A percentile compares a stretch with the other conserved stretches of the same genome.
Conservation (phyloP, 2,113 vertebrate species). For the Eurypyga helias region DNA sequence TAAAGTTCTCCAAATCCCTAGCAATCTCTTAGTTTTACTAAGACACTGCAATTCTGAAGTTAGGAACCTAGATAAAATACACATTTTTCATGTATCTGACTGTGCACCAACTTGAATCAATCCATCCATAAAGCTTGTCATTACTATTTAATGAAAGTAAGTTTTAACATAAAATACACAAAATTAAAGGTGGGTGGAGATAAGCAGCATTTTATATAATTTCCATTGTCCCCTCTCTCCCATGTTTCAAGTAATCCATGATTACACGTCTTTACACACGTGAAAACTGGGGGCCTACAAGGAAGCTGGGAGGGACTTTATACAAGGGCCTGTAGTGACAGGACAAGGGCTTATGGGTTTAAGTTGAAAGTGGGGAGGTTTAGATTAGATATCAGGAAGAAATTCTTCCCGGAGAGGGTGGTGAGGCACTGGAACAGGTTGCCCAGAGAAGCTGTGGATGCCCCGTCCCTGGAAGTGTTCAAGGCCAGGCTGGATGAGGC, state of each 20-base stretch:
- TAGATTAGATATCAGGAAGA: too few species aligned
- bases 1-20: neutral
- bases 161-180: neutral
- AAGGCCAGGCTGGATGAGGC: too few species aligned
- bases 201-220: neutral
- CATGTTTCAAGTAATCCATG: neutral
- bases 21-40: neutral
- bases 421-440: too few species aligned
- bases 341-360: too few species aligned
- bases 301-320: too few species aligned
- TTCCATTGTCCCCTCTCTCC: neutral
- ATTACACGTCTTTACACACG: neutral
- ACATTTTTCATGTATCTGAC: neutral
- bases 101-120: neutral
- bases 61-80: neutral
- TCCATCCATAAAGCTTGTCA: neutral
- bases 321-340: too few species aligned
- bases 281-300: too few species aligned
- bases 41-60: neutral
- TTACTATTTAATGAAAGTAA: neutral
- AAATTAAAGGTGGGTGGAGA: neutral
- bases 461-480: too few species aligned
- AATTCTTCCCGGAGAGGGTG: too few species aligned
- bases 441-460: too few species aligned
- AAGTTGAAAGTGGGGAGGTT: too few species aligned